These are phyloP conservation scores for Brachystomella parvula DNA, from an alignment of 1,140 invertebrate genomes.

Conservation along the genomic window DNA sequence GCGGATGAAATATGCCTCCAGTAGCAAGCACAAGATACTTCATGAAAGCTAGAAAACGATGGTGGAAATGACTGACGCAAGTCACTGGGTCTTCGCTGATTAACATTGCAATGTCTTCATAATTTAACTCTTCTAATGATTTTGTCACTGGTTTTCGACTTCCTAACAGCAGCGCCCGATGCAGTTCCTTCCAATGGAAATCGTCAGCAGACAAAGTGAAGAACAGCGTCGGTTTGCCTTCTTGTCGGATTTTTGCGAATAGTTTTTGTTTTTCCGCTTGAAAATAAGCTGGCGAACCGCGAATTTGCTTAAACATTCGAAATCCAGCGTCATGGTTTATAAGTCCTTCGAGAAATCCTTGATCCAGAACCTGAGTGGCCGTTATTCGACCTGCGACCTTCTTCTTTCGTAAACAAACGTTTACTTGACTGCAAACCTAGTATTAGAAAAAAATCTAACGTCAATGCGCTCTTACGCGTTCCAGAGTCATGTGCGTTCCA, in stretches of 20 bases:
- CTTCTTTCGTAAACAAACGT: neutral
- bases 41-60: neutral
- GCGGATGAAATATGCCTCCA: neutral
- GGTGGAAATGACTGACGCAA: neutral
- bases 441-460: too few relatives aligned
- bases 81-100: neutral
- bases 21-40: neutral
- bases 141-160: neutral
- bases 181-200: neutral
- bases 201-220: neutral
- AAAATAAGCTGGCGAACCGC: neutral
- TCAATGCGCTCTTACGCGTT: too few relatives aligned
- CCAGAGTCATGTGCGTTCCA: too few relatives aligned
- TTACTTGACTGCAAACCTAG: too few relatives aligned
- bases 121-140: neutral
- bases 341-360: neutral
- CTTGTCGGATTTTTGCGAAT: neutral
- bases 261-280: neutral
- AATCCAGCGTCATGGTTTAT: neutral
- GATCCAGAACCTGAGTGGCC: neutral
- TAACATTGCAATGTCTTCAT: neutral
- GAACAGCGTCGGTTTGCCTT: neutral
- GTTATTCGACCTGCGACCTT: neutral
- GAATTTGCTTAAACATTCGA: neutral
- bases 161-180: neutral